Evolutionary conservation across 2,797 vertebrate species (phyloP).

Genomic region (Phataginus tricuspis): DNA sequence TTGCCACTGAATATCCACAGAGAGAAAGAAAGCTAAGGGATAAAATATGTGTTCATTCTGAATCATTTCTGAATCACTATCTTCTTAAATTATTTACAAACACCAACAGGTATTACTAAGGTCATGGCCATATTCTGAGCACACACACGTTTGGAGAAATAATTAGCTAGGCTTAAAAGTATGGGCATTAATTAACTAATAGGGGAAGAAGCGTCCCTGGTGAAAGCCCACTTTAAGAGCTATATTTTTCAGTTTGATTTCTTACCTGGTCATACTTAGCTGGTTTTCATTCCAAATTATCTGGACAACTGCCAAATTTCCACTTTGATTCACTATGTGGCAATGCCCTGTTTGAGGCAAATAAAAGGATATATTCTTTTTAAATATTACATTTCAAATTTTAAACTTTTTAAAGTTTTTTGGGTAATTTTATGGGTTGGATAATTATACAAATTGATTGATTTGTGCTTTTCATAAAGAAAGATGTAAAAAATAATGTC

Average conservation of each 20-base stretch:
- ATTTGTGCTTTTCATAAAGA: not conserved
- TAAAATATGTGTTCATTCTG: not conserved
- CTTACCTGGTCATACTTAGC: not conserved
- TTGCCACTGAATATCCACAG: not conserved
- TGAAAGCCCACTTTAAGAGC: not conserved
- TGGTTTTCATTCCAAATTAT: conserved; percentile 16
- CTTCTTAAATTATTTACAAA: conserved; percentile 50
- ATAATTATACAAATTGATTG: not conserved
- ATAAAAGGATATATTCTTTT: not conserved
- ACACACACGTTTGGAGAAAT: not conserved
- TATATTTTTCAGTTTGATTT: not conserved
- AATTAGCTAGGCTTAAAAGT: not conserved
- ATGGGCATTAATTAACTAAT: not conserved
- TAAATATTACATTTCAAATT: not conserved
- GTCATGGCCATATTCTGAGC: not conserved
- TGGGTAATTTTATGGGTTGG: not conserved
- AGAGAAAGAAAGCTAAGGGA: not conserved
- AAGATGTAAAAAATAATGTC: not conserved
- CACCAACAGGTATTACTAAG: not conserved
- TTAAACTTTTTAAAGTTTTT: not conserved
- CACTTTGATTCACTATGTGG: not conserved
- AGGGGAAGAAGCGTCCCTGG: not conserved
- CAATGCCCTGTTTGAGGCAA: not conserved
- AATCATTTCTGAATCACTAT: conserved; percentile 24
- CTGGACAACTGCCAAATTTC: not conserved